Base-by-base conservation (phyloP, 2,797 vertebrate genomes). In the Parauchenoglanis ngamensis region DNA sequence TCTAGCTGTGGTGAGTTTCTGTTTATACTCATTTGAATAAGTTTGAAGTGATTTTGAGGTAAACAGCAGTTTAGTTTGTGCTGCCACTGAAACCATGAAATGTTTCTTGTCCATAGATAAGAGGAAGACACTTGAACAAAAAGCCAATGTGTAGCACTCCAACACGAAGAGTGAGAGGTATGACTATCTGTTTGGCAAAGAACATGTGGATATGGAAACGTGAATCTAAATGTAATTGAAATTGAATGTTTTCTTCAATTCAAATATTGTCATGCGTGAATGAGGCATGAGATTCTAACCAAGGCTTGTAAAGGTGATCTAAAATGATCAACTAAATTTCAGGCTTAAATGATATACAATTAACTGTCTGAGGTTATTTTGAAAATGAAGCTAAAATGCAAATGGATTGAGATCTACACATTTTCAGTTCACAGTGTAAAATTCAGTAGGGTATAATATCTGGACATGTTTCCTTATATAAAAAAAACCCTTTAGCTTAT, bases 61-160 rank as follows among this genome's bases (percentile, higher is more conserved):
- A 12, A 67, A 8, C 40, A 31, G 13, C 8, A 73, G 7, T 44
- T 73, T 7, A 19, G 56, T 61, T 76, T 59, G 56, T 63, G 19
- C 68, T 57, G 3, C 49, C 49, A 70, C n/a, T 63, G 46, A 65
- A 77, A 77, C 19, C 15, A 7, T 52, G 10, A 63, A 31, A 25
- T 52, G 1, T 65, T 78, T 80, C 28, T 88, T 31, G 2, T 89
- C 13, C 89, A 85, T 80, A 97, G 96, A 90, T 95, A 3, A 91
- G 93, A 91, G 94, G 92, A 80, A 93, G 92, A 87, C 91, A 92
- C 91, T 85, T 92, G 57, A 92, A 81, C 84, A 95, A 93, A 89
- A 97, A 96, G 89, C 95, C 90, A 12, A 83, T 96, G 84, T 95
- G 95, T 87, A 97, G 97, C 89, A 97, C 97, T 80, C 96, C 96